Evolutionary conservation across 1,140 invertebrate genomes (phyloP).

Genomic region (Habropoda laboriosa): DNA sequence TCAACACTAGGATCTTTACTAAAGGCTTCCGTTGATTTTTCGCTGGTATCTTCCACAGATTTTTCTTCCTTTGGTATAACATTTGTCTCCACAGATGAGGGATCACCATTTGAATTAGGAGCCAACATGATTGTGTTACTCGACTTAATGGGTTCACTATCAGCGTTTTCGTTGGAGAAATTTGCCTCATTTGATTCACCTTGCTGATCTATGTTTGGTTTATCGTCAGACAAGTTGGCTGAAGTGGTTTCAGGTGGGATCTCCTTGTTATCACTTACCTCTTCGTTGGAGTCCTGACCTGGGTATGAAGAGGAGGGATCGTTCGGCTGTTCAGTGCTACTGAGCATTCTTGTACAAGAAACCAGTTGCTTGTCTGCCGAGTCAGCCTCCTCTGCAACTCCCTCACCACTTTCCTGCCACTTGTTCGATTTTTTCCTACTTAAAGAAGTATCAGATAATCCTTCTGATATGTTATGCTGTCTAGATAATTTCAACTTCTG

Average conservation of each 20-base stretch:
- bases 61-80: constrained; percentile 45
- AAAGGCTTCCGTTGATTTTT: constrained; percentile 38
- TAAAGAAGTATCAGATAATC: constrained; percentile 73
- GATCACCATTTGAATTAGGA: constrained; percentile 52
- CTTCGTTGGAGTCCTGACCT: constrained; percentile 78
- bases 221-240: constrained; percentile 81
- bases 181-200: constrained; percentile 74
- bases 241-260: constrained; percentile 79
- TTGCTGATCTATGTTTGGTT: constrained; percentile 81
- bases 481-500: constrained; percentile 82
- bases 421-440: constrained; percentile 77
- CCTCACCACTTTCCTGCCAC: constrained; percentile 78
- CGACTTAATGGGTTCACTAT: constrained; percentile 58
- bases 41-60: constrained; percentile 40
- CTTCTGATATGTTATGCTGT: constrained; percentile 79
- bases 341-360: constrained; percentile 68
- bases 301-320: constrained; percentile 76
- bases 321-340: constrained; percentile 68
- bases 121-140: constrained; percentile 50
- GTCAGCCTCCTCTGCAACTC: constrained; percentile 78
- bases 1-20: constrained; percentile 50
- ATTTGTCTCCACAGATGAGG: constrained; percentile 48
- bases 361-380: constrained; percentile 76
- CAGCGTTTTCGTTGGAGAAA: constrained; percentile 66
- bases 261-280: constrained; percentile 82